Evolutionary conservation across 2,113 vertebrate genomes (phyloP).

Genomic region (Ranitomeya imitator): DNA sequence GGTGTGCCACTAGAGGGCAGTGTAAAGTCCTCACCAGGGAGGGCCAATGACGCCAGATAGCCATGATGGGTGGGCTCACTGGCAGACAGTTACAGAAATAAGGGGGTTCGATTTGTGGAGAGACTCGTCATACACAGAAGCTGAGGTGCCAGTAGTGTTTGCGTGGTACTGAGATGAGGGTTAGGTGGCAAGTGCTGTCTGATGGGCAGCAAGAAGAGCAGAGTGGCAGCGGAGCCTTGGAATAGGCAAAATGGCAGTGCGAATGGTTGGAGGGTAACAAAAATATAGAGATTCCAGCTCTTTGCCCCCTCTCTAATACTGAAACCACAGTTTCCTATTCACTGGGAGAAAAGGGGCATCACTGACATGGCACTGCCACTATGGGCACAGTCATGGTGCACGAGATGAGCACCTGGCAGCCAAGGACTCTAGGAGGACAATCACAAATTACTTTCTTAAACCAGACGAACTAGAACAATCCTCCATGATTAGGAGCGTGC

Average conservation of each 20-base stretch:
- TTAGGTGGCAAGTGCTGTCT: not conserved
- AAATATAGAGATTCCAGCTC: not conserved
- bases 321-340: not conserved
- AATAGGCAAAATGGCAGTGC: not conserved
- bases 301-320: not conserved
- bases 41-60: not conserved
- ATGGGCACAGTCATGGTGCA: not conserved
- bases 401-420: not conserved
- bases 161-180: not conserved
- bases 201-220: not conserved
- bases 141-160: not conserved
- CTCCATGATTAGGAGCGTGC: not conserved
- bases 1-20: not conserved
- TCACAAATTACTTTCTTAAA: not conserved
- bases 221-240: constrained; percentile 6
- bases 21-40: not conserved
- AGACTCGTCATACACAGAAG: constrained; percentile 1
- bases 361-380: not conserved
- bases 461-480: not conserved
- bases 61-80: not conserved
- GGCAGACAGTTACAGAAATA: not conserved
- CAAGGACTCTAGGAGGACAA: not conserved
- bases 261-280: not conserved
- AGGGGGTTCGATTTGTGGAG: not conserved
- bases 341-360: not conserved